Evolutionary conservation across 2,113 vertebrate species (phyloP).

Genomic region (Paramormyrops kingsleyae): DNA sequence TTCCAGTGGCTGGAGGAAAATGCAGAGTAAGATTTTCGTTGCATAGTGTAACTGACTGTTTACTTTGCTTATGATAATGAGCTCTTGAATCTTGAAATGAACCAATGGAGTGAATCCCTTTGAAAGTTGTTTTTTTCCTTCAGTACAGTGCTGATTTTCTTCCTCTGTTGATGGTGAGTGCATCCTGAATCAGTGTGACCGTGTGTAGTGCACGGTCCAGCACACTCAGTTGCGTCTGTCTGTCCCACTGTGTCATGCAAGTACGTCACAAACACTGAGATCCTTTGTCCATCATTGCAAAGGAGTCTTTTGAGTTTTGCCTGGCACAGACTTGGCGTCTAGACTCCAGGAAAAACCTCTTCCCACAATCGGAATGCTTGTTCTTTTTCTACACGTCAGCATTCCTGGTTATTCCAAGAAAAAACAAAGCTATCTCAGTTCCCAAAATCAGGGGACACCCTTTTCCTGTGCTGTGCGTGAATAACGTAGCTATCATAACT

Average conservation of each 20-base stretch:
- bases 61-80: no score
- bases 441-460: not conserved
- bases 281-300: constrained; percentile 9
- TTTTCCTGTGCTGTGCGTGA: not conserved
- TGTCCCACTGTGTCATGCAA: not conserved
- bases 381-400: not conserved
- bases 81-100: no score
- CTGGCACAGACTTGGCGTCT: not conserved
- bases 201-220: not conserved
- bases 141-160: not conserved
- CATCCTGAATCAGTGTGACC: not conserved
- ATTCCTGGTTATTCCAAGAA: not conserved
- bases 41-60: no score
- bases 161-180: not conserved
- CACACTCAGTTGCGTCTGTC: not conserved
- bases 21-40: no score
- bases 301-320: constrained; percentile 14
- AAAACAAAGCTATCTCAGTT: not conserved
- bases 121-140: not conserved
- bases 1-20: no score
- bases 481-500: not conserved
- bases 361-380: constrained; percentile 1
- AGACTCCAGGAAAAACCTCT: constrained; percentile 8
- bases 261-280: not conserved
- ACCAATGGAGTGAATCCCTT: not conserved